Percentiles rank a stretch among this genome's conserved stretches.
These are phyloP conservation scores for Spinibarbus caldwelli DNA, from an alignment of 2,797 vertebrate genomes.

Conservation along the genomic window DNA sequence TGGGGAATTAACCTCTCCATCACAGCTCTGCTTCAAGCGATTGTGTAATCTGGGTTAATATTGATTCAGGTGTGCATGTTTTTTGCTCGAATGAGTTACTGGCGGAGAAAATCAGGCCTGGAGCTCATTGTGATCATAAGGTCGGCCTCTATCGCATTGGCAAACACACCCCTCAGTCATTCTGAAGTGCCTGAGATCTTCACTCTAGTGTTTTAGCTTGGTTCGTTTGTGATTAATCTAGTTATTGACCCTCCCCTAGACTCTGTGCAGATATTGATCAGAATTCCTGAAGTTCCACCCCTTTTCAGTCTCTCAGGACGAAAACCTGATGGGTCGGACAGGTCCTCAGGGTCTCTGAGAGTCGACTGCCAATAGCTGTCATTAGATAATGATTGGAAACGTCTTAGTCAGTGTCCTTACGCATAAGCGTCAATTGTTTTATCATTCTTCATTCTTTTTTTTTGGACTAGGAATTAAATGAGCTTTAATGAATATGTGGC, in stretches of 20 bases:
- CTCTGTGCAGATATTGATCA: constrained; percentile 39
- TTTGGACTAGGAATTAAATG: background rate
- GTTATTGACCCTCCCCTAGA: constrained; percentile 36
- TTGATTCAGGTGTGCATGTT: constrained; percentile 51
- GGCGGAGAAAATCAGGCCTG: constrained; percentile 9
- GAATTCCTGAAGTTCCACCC: background rate
- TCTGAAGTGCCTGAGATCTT: background rate
- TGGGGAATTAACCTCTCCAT: constrained; percentile 22
- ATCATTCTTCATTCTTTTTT: background rate
- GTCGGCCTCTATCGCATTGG: background rate
- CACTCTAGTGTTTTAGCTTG: background rate
- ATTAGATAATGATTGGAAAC: background rate
- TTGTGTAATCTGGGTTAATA: constrained; percentile 40
- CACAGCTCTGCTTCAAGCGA: background rate
- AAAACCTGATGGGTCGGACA: constrained; percentile 14
- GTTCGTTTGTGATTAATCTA: constrained; percentile 19
- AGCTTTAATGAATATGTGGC: background rate
- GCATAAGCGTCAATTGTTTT: too few species aligned
- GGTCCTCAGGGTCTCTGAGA: constrained; percentile 9
- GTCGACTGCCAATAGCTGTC: background rate
- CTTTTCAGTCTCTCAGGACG: background rate
- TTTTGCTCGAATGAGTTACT: constrained; percentile 31
- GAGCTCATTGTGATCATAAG: constrained; percentile 9
- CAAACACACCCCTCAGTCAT: background rate
- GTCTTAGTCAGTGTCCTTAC: constrained; percentile 11